Evolutionary conservation across 1,140 invertebrate genomes (phyloP).

Genomic region (Euwallacea similis): DNA sequence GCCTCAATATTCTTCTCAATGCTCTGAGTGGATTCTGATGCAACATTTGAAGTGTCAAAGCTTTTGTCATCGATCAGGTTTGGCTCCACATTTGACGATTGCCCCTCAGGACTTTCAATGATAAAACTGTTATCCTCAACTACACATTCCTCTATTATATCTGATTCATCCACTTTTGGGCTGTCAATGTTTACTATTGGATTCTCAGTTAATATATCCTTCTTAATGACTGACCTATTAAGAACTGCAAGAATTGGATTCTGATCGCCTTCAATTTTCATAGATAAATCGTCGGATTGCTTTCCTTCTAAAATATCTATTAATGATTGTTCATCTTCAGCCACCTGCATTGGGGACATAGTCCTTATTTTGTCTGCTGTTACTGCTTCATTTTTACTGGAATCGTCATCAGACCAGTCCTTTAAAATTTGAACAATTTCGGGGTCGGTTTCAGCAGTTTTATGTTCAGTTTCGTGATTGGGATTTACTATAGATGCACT

Average conservation of each 20-base stretch:
- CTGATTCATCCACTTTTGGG: conserved; percentile 19
- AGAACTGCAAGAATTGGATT: not conserved
- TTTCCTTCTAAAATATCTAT: conserved; percentile 38
- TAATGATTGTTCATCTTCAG: conserved; percentile 28
- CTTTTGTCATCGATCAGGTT: too few species aligned
- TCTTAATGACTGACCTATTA: not conserved
- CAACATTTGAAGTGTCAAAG: too few species aligned
- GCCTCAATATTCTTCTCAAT: too few species aligned
- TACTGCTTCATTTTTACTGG: conserved; percentile 15
- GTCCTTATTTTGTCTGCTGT: not conserved
- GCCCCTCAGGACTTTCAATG: conserved; percentile 6
- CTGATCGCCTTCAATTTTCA: not conserved
- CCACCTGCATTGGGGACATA: not conserved
- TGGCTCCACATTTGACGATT: too few species aligned
- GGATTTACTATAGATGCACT: not conserved
- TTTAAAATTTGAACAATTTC: conserved; percentile 39
- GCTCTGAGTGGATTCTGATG: too few species aligned
- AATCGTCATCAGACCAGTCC: conserved; percentile 41
- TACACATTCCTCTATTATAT: conserved; percentile 36
- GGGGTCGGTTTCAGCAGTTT: not conserved
- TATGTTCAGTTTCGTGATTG: not conserved
- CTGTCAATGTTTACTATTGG: conserved; percentile 27
- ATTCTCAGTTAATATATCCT: conserved; percentile 10
- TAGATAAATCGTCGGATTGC: conserved; percentile 5
- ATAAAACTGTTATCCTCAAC: conserved; percentile 36